These are phyloP conservation scores for Troilus luridus DNA, from an alignment of 2,888 invertebrate species.

Conservation along the genomic window DNA sequence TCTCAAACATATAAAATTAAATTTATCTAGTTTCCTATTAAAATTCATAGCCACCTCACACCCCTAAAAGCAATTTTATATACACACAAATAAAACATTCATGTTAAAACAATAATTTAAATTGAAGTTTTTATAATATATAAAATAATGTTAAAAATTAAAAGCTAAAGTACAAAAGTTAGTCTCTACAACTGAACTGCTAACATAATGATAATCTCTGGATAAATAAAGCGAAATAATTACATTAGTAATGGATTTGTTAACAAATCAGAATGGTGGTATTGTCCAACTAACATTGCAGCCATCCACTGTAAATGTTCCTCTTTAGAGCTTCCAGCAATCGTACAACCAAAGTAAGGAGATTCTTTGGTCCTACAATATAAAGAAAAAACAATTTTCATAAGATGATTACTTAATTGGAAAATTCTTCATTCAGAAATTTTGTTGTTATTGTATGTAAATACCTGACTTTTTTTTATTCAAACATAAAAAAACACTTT, in stretches of 20 bases:
- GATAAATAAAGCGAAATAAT: slow-evolving; percentile 33
- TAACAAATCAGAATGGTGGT: slow-evolving; percentile 69
- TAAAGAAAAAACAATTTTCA: neutral
- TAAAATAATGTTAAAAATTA: slow-evolving; percentile 1
- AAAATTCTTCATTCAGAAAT: no score
- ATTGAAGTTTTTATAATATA: neutral
- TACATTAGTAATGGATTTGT: slow-evolving; percentile 62
- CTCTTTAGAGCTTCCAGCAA: slow-evolving; percentile 83
- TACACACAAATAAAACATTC: neutral
- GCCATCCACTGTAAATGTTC: slow-evolving; percentile 86
- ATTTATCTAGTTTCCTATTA: neutral
- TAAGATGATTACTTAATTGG: neutral
- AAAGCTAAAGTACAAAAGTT: neutral
- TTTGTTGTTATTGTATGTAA: no score
- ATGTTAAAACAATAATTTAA: slow-evolving; percentile 5
- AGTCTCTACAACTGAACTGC: neutral
- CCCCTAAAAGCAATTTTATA: neutral
- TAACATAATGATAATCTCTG: neutral
- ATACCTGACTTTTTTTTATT: no score
- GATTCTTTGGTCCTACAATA: slow-evolving; percentile 77
- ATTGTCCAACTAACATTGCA: slow-evolving; percentile 82
- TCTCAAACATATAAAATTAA: neutral
- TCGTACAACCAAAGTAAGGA: slow-evolving; percentile 85
- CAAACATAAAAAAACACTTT: no score
- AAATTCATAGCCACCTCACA: neutral